Base-by-base conservation (phyloP, 2,888 invertebrate species). In the Mechanitis messenoides region DNA sequence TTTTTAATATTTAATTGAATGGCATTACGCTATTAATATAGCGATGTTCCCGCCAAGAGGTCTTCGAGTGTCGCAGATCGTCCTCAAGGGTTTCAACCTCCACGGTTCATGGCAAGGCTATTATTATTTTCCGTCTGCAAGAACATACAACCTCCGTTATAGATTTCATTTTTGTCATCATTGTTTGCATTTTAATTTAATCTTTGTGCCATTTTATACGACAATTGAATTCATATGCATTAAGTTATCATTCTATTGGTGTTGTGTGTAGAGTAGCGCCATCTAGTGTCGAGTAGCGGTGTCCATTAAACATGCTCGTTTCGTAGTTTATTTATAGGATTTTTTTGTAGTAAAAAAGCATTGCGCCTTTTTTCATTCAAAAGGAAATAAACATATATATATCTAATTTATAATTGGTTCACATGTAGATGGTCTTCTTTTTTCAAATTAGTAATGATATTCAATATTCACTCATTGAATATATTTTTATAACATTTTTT, bases 101-200 rank as follows among this genome's bases (percentile, higher is more conserved):
- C 77, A 77, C 78, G 80, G 79, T 84, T 83, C 80, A 78, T 84
- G 84, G 86, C 87, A 87, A 87, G 86, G 85, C 79, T 83, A 76
- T 71, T 73, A 71, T 63, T 64, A 69, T 69, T 74, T 69, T 55
- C 50, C 58, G 38, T 38, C 7, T 38, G 38, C 7, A 7, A 59
- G 31, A 1, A 33, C 33, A 20, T 56, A 46, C n/a, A 45, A 59
- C 33, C 45, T 56, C 50, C 20, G 20, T 55, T 53, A 58, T 53
- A 54, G 55, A 54, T 62, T 42, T 56, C 53, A 58, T 63, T 65
- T 67, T 65, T 67, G 69, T 68, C 66, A 45, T 65, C 62, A 58
- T 63, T 45, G 45, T 65, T 62, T 62, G 42, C 45, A 56, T 62
- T 53, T 63, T 55, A n/a, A 42, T 53, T 42, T 12, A 59, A 56